These are phyloP conservation scores for Oreochromis spilurus DNA, from an alignment of 2,113 vertebrate genomes.

Conservation along the genomic window DNA sequence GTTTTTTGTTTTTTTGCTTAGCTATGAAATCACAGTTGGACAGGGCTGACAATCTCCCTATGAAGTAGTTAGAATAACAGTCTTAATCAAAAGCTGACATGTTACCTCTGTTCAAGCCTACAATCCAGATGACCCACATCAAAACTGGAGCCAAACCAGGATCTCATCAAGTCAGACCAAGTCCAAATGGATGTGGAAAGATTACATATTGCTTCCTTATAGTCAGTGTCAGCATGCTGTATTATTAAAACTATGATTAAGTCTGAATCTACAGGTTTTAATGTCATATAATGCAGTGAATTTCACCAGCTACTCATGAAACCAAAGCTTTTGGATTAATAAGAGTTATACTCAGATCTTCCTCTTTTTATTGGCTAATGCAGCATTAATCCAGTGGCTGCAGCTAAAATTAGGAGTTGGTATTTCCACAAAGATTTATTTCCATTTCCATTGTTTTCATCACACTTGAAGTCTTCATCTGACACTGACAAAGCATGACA, in stretches of 20 bases:
- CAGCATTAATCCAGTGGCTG: fast-evolving
- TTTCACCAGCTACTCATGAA: not conserved
- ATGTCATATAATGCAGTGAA: not conserved
- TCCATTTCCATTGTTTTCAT: not conserved
- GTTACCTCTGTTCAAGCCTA: not conserved
- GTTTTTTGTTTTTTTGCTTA: not conserved
- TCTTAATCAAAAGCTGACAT: constrained; percentile 13
- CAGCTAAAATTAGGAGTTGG: fast-evolving
- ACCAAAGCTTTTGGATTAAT: not conserved
- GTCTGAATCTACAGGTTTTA: not conserved
- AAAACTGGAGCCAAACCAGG: not conserved
- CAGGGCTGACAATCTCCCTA: not conserved
- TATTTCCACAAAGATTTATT: not conserved
- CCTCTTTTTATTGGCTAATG: not conserved
- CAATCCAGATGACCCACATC: constrained; percentile 12
- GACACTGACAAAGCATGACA: not conserved
- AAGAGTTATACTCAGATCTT: not conserved
- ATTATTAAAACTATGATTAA: not conserved
- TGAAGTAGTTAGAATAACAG: not conserved
- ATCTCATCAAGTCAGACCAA: not conserved
- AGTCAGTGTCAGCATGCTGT: not conserved
- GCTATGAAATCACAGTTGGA: constrained; percentile 46
- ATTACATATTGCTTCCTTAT: not conserved
- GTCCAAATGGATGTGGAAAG: not conserved
- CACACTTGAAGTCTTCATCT: not conserved